These are phyloP conservation scores for Drosophila subobscura DNA, from an alignment of 1,140 invertebrate genomes.

Conservation along the genomic window DNA sequence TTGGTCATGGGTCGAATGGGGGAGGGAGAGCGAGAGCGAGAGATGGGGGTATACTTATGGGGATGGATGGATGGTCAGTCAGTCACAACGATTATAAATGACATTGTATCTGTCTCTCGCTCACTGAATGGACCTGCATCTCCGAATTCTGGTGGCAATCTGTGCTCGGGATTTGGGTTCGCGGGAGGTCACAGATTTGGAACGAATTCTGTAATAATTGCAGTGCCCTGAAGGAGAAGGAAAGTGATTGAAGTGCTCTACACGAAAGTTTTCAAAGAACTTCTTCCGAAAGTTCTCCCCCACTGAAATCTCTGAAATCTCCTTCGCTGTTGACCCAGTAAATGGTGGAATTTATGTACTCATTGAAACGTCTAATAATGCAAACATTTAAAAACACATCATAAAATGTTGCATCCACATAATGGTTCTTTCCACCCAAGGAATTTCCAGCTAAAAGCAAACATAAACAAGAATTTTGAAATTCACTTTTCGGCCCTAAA, in stretches of 20 bases:
- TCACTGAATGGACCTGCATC: conserved; percentile 70
- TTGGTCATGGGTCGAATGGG: conserved; percentile 32
- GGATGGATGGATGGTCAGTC: conserved; percentile 28
- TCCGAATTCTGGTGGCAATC: conserved; percentile 44
- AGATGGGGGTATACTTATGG: background rate
- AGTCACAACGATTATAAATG: conserved; percentile 77
- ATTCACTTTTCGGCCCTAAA: conserved; percentile 47
- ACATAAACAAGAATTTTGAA: conserved; percentile 71
- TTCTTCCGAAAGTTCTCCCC: conserved; percentile 13
- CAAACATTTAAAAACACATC: conserved; percentile 78
- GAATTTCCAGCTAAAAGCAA: conserved; percentile 56
- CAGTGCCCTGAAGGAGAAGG: background rate
- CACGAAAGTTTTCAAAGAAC: background rate
- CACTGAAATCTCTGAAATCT: background rate
- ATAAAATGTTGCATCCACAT: conserved; percentile 51
- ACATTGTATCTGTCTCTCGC: conserved; percentile 64
- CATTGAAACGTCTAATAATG: conserved; percentile 71
- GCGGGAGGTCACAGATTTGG: conserved; percentile 35
- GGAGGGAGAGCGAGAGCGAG: background rate
- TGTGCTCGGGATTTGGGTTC: conserved; percentile 39
- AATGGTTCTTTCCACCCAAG: background rate
- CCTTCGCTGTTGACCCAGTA: conserved; percentile 62
- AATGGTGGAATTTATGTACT: conserved; percentile 69
- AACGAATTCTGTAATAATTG: conserved; percentile 10
- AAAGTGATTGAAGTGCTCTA: conserved; percentile 16